Conservation (phyloP, 92 coral and sea anemone species). For the Palythoa heliodiscus region DNA sequence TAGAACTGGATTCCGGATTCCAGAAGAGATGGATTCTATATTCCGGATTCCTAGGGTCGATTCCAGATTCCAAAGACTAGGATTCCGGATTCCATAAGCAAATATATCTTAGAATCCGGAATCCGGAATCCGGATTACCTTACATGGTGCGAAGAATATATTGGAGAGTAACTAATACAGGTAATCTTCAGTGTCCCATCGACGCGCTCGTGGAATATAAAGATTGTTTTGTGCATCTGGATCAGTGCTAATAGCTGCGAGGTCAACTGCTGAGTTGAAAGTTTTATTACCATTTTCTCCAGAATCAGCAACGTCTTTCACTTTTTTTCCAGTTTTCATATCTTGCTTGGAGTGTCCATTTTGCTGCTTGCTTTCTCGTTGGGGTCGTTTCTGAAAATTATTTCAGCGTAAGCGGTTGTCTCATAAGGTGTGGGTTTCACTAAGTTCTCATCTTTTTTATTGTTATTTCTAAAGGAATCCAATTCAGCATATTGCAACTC, state of each 20-base stretch:
- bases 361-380: not conserved
- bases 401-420: constrained; percentile 32
- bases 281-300: not conserved
- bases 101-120: too few relatives aligned
- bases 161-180: constrained; percentile 1
- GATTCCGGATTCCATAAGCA: too few relatives aligned
- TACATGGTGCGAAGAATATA: too few relatives aligned
- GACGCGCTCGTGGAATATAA: constrained; percentile 21
- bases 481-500: constrained; percentile 31
- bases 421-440: constrained; percentile 19
- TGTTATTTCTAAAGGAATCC: constrained; percentile 10
- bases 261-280: not conserved
- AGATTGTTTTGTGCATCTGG: not conserved
- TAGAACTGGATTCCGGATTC: too few relatives aligned
- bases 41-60: too few relatives aligned
- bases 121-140: too few relatives aligned
- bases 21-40: too few relatives aligned
- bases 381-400: constrained; percentile 26
- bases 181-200: not conserved
- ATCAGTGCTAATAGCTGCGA: constrained; percentile 6
- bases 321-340: constrained; percentile 4
- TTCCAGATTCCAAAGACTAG: too few relatives aligned
- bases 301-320: not conserved
- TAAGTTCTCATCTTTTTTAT: not conserved
- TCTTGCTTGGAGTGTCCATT: constrained; percentile 8